A percentile compares a stretch with the other conserved stretches of the same genome.
These are phyloP conservation scores for Hylaeus volcanicus DNA, from an alignment of 1,140 invertebrate species.

Conservation along the genomic window DNA sequence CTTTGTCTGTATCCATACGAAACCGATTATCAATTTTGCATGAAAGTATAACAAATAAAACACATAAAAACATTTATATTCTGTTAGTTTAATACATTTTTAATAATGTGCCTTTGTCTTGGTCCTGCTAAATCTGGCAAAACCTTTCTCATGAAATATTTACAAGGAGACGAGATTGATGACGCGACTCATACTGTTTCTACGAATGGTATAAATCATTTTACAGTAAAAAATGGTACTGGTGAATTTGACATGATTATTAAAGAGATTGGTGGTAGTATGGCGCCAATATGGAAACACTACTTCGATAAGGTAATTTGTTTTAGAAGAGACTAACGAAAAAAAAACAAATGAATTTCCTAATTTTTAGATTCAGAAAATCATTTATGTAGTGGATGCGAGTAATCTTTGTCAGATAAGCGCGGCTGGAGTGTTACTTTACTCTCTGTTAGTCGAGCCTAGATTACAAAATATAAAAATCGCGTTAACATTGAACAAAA, in stretches of 20 bases:
- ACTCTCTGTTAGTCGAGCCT: conserved; percentile 87
- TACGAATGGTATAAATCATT: conserved; percentile 89
- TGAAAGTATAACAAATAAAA: background rate
- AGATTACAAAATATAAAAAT: conserved; percentile 84
- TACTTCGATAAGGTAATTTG: conserved; percentile 84
- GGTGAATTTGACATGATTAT: conserved; percentile 76
- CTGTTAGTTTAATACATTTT: background rate
- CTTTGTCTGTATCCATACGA: background rate
- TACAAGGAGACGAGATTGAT: conserved; percentile 86
- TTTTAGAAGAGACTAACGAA: conserved; percentile 10
- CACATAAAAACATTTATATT: background rate
- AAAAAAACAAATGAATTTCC: background rate
- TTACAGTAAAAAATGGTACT: conserved; percentile 82
- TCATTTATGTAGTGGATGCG: conserved; percentile 89
- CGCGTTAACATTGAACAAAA: conserved; percentile 88
- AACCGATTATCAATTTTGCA: background rate
- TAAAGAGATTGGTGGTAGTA: conserved; percentile 88
- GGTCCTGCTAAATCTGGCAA: conserved; percentile 90
- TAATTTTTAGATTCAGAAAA: conserved; percentile 78
- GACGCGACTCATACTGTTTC: conserved; percentile 87
- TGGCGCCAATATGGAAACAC: conserved; percentile 89
- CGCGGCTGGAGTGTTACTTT: conserved; percentile 88
- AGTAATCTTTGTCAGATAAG: conserved; percentile 91
- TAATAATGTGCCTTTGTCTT: conserved; percentile 84
- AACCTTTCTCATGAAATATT: conserved; percentile 87